Percentiles rank a stretch among this genome's conserved stretches.
Evolutionary conservation across 2,888 invertebrate species (phyloP).

Genomic region (Xanthorhoe designata): DNA sequence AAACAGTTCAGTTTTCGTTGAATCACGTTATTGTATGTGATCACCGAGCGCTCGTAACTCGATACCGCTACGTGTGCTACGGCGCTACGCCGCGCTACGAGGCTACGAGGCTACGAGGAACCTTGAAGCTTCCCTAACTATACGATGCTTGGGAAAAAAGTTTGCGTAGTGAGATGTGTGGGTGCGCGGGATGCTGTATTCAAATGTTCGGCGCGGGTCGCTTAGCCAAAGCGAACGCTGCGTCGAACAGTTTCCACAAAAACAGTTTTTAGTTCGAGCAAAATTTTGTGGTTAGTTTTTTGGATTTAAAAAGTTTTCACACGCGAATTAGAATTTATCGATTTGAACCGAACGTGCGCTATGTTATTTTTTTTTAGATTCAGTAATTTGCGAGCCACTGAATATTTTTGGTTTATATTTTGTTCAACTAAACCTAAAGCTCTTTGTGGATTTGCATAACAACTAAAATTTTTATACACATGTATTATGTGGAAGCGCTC

Average conservation of each 20-base stretch:
- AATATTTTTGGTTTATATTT: constrained; percentile 2
- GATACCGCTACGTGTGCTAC: constrained; percentile 19
- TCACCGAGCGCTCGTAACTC: constrained; percentile 14
- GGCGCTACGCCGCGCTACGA: constrained; percentile 17
- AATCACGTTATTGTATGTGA: constrained; percentile 15
- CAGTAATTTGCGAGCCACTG: constrained; percentile 3
- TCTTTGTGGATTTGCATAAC: background rate
- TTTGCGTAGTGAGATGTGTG: constrained; percentile 5
- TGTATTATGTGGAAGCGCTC: too few species aligned
- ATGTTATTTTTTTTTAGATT: background rate
- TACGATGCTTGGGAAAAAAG: constrained; percentile 2
- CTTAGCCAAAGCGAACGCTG: background rate
- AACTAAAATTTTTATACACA: too few species aligned
- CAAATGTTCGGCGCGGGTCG: constrained; percentile 8
- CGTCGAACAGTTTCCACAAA: constrained; percentile 15
- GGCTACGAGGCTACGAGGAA: constrained; percentile 25
- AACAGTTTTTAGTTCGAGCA: constrained; percentile 1
- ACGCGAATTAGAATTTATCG: constrained; percentile 12
- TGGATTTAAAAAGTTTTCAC: background rate
- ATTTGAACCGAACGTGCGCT: constrained; percentile 4
- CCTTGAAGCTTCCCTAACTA: constrained; percentile 10
- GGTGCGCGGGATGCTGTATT: constrained; percentile 2
- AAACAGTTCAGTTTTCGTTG: constrained; percentile 17
- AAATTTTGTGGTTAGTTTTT: constrained; percentile 6
- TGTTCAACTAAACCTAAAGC: background rate